These are phyloP conservation scores for Ephialtes manifestator DNA, from an alignment of 2,888 invertebrate species.

Conservation along the genomic window DNA sequence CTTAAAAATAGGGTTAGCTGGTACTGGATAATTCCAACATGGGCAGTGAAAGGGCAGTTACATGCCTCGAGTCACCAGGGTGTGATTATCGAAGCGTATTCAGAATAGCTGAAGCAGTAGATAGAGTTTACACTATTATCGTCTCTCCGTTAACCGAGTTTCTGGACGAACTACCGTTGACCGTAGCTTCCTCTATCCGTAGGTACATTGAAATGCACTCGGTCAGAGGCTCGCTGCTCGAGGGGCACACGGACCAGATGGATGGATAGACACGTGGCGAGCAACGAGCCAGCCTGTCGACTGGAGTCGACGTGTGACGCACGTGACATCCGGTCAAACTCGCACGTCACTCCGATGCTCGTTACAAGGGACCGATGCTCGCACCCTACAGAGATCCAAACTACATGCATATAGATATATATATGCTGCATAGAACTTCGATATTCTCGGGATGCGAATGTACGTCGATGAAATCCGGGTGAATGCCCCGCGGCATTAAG, in stretches of 20 bases:
- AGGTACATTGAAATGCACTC: constrained; percentile 58
- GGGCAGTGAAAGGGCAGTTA: background rate
- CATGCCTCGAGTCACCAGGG: background rate
- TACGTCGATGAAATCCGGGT: background rate
- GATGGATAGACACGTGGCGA: constrained; percentile 46
- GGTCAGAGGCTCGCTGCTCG: constrained; percentile 9
- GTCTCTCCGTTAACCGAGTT: constrained; percentile 35
- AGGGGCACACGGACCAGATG: constrained; percentile 2
- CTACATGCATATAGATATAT: background rate
- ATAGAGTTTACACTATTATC: constrained; percentile 24
- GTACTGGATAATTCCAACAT: background rate
- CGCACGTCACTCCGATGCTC: constrained; percentile 7
- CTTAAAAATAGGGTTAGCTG: background rate
- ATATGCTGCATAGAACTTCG: background rate
- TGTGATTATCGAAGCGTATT: background rate
- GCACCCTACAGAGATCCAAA: background rate
- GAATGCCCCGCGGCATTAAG: background rate
- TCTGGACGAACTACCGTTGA: constrained; percentile 23
- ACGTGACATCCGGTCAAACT: constrained; percentile 47
- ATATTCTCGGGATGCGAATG: background rate
- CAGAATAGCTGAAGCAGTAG: background rate
- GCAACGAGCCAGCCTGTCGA: constrained; percentile 15
- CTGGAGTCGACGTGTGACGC: constrained; percentile 46
- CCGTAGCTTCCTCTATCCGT: constrained; percentile 33
- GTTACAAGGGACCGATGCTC: constrained; percentile 11